Evolutionary conservation across 2,888 invertebrate genomes (phyloP).

Genomic region (Tubulanus polymorphus): DNA sequence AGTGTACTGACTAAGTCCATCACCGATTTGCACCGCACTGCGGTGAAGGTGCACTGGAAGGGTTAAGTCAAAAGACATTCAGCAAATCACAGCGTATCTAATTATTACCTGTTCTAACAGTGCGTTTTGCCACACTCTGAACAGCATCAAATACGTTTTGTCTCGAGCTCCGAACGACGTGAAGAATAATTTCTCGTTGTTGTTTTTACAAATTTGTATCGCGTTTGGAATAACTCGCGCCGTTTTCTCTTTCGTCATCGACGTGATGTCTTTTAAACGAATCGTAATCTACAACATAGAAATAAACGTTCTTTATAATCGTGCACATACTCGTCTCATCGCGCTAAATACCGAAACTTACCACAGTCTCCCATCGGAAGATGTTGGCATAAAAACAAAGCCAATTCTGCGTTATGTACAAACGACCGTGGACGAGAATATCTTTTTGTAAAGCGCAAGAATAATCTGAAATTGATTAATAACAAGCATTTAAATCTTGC

Average conservation of each 20-base stretch:
- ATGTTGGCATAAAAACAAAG: conserved; percentile 97
- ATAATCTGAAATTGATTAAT: conserved; percentile 69
- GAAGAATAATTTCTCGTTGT: conserved; percentile 80
- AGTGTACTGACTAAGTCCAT: no score
- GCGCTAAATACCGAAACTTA: conserved; percentile 36
- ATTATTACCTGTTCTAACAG: conserved; percentile 74
- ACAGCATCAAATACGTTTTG: conserved; percentile 91
- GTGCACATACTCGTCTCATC: background rate
- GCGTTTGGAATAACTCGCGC: conserved; percentile 88
- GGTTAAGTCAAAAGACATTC: no score
- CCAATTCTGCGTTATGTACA: conserved; percentile 92
- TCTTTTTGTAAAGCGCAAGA: conserved; percentile 95
- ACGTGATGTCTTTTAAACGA: conserved; percentile 84
- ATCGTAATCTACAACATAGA: conserved; percentile 62
- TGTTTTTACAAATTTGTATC: conserved; percentile 62
- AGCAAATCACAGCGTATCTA: no score
- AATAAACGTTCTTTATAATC: background rate
- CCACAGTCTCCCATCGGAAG: conserved; percentile 90
- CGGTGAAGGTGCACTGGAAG: no score
- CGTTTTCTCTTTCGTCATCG: conserved; percentile 74
- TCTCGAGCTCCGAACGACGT: conserved; percentile 92
- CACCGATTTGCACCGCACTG: no score
- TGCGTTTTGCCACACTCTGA: conserved; percentile 93
- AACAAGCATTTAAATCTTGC: background rate
- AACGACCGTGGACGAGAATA: conserved; percentile 89